phyloP scores from a whole-genome alignment of 2,888 invertebrate genomes.

The Acronicta alni region DNA sequence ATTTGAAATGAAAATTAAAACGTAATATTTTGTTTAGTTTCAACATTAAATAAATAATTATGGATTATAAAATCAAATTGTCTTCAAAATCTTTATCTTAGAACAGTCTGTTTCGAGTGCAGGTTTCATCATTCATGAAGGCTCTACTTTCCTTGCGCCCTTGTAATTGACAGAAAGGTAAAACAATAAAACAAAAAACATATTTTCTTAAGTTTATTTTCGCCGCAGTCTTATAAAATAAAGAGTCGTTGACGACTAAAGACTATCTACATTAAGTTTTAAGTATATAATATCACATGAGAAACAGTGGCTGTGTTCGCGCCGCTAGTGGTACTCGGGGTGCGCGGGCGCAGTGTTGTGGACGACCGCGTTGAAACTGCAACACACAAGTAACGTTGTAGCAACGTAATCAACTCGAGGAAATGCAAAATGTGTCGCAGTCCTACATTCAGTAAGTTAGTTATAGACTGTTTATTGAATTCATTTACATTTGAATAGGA shows the following conservation, averaged over 20 bases:
- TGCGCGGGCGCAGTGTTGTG: conserved; percentile 86
- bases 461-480: conserved; percentile 36
- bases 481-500: conserved; percentile 20
- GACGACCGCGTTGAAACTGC: conserved; percentile 88
- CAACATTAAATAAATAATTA: too few relatives aligned
- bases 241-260: conserved; percentile 83
- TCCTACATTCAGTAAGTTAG: conserved; percentile 39
- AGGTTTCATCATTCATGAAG: too few relatives aligned
- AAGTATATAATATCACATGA: conserved; percentile 87
- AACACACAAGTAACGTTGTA: conserved; percentile 35
- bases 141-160: too few relatives aligned
- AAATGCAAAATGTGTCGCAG: conserved; percentile 42
- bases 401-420: conserved; percentile 39
- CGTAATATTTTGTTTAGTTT: too few relatives aligned
- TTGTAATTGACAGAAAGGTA: background rate
- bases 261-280: conserved; percentile 84
- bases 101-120: too few relatives aligned
- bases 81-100: too few relatives aligned
- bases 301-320: conserved; percentile 68
- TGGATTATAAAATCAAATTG: too few relatives aligned
- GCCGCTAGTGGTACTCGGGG: conserved; percentile 78
- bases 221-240: conserved; percentile 87
- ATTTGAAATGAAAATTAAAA: too few relatives aligned
- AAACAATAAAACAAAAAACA: conserved; percentile 15
- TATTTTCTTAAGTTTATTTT: conserved; percentile 85